A percentile compares a stretch with the other conserved stretches of the same genome.
phyloP scores from a whole-genome alignment of 2,888 invertebrate genomes.

The Blomia tropicalis region DNA sequence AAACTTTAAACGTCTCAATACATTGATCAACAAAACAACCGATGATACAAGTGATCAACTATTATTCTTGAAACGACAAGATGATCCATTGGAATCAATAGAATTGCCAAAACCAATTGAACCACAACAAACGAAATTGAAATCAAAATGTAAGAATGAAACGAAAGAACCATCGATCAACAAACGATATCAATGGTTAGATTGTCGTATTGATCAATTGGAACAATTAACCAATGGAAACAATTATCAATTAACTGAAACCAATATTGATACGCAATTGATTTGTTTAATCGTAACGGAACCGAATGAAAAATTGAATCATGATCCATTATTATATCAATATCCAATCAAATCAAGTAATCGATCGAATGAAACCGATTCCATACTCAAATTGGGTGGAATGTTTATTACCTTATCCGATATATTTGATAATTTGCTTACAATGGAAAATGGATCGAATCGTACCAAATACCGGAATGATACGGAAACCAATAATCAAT shows the following conservation, averaged over 20 bases:
- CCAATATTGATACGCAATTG: background rate
- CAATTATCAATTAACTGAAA: background rate
- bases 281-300: conserved; percentile 1
- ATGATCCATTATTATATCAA: background rate
- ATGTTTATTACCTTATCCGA: conserved; percentile 2
- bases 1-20: background rate
- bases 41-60: background rate
- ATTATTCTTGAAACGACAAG: background rate
- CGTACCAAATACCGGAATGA: no score
- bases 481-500: background rate
- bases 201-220: background rate
- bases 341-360: background rate
- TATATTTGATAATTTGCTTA: background rate
- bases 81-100: background rate
- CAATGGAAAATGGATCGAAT: no score
- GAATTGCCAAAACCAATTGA: background rate
- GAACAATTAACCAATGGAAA: no score
- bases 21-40: background rate
- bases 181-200: background rate
- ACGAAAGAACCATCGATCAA: background rate
- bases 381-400: background rate
- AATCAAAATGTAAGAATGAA: background rate
- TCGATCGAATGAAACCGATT: background rate
- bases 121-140: background rate
- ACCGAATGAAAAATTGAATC: background rate